Conservation (phyloP, 2,797 vertebrate genomes). For the Cryptoprocta ferox region DNA sequence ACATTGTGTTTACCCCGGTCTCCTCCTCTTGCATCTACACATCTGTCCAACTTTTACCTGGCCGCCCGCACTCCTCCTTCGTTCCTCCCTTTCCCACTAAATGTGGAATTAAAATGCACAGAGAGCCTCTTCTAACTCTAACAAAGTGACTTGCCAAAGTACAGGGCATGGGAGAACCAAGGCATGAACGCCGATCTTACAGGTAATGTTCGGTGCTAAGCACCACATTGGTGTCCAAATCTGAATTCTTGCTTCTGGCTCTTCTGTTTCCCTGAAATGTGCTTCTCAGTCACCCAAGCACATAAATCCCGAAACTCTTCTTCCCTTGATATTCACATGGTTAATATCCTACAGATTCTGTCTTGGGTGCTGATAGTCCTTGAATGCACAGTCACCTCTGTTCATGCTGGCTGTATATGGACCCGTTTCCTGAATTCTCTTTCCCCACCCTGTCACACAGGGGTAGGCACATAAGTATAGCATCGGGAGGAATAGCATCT, state of each 20-base stretch:
- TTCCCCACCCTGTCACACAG: fast-evolving
- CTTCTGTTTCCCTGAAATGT: neutral
- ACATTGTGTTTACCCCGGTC: neutral
- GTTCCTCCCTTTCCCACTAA: neutral
- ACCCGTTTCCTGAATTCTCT: neutral
- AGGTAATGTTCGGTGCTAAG: neutral
- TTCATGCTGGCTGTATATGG: neutral
- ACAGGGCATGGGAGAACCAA: neutral
- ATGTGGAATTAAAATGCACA: neutral
- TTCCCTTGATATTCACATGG: neutral
- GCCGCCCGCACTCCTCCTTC: neutral
- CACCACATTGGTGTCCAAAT: neutral
- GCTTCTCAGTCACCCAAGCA: neutral
- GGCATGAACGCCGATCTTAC: neutral
- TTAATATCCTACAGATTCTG: neutral
- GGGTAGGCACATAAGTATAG: too few species aligned
- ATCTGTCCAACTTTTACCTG: neutral
- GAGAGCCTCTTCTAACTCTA: too few species aligned
- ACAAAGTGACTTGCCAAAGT: neutral
- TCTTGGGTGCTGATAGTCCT: neutral
- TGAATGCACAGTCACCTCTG: neutral
- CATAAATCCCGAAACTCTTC: neutral
- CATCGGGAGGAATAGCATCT: neutral
- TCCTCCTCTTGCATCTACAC: neutral
- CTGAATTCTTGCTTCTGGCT: neutral